Evolutionary conservation across 2,888 invertebrate species (phyloP).

Genomic region (Drosophila cognata): DNA sequence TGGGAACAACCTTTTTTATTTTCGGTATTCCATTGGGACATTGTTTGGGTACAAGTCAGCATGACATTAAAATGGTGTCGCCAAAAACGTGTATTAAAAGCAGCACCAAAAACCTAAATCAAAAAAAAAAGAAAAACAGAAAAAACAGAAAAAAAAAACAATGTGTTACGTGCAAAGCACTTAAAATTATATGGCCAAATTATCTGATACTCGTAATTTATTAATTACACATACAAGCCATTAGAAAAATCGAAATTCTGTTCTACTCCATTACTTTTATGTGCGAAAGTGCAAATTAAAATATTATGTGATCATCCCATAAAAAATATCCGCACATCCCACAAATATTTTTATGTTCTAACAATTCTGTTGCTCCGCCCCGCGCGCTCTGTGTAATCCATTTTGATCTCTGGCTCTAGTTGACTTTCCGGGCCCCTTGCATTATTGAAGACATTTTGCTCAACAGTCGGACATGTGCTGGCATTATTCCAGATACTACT

Average conservation of each 20-base stretch:
- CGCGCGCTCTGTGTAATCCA: not conserved
- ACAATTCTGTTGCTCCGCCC: not conserved
- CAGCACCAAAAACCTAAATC: not conserved
- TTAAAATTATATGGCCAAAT: not conserved
- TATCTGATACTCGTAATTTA: conserved; percentile 14
- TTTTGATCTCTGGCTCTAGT: not conserved
- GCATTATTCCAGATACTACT: conserved; percentile 44
- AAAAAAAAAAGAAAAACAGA: no score
- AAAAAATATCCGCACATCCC: not conserved
- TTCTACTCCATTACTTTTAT: not conserved
- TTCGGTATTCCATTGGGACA: conserved; percentile 29
- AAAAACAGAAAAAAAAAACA: conserved; percentile 3
- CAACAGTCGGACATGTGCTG: conserved; percentile 47
- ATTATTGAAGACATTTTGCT: conserved; percentile 47
- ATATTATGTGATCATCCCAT: not conserved
- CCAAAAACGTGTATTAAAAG: conserved; percentile 19
- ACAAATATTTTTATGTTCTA: not conserved
- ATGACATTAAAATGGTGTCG: conserved; percentile 35
- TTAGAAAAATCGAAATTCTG: not conserved
- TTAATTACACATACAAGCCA: not conserved
- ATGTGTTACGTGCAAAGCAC: conserved; percentile 13
- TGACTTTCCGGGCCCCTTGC: conserved; percentile 11
- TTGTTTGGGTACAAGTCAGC: conserved; percentile 17
- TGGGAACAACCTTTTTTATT: conserved; percentile 38
- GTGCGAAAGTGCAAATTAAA: not conserved